Percentiles rank a stretch among this genome's conserved stretches.
These are phyloP conservation scores for Heliconius erato DNA, from an alignment of 2,888 invertebrate genomes.

Conservation along the genomic window DNA sequence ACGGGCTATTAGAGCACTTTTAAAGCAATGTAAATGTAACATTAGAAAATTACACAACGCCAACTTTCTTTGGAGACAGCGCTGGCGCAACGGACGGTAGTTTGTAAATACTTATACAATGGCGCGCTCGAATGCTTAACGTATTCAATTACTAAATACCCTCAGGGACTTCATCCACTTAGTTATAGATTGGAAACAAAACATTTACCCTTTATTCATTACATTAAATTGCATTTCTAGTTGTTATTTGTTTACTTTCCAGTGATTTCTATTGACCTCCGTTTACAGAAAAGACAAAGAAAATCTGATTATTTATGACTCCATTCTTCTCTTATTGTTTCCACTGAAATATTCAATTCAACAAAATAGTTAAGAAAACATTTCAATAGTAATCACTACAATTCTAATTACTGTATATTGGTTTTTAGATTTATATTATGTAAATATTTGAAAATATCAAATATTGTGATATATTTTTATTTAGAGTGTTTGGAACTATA, in stretches of 20 bases:
- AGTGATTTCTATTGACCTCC: background rate
- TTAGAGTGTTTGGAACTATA: too few species aligned
- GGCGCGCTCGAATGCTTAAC: background rate
- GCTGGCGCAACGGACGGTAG: constrained; percentile 20
- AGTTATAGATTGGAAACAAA: background rate
- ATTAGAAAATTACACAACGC: constrained; percentile 49
- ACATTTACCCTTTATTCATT: background rate
- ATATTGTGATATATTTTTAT: too few species aligned
- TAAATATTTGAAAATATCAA: too few species aligned
- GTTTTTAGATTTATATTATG: too few species aligned
- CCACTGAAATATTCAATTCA: background rate
- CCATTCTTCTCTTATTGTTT: background rate
- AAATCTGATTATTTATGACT: background rate
- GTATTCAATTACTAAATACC: constrained; percentile 20
- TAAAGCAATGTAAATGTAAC: constrained; percentile 33
- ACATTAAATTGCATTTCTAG: background rate
- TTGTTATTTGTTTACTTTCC: background rate
- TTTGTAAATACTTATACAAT: background rate
- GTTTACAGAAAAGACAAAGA: background rate
- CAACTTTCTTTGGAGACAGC: constrained; percentile 46
- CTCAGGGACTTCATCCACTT: constrained; percentile 3
- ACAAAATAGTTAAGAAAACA: background rate
- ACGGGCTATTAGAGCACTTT: constrained; percentile 36
- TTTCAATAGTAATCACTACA: too few species aligned
- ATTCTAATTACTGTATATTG: too few species aligned